These are phyloP conservation scores for Monochamus saltuarius DNA, from an alignment of 1,140 invertebrate species.

Conservation along the genomic window DNA sequence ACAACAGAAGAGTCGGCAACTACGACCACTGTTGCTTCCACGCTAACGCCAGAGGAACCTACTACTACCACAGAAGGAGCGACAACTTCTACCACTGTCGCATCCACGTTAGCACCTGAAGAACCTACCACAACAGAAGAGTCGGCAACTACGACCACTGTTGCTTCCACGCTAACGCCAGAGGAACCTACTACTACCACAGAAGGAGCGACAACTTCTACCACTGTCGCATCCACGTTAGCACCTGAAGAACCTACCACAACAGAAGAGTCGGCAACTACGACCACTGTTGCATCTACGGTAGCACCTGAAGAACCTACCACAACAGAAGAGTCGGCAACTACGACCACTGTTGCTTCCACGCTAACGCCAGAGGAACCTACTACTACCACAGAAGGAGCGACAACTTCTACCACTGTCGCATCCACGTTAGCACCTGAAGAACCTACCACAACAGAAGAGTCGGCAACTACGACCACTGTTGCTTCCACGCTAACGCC, in stretches of 20 bases:
- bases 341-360: not conserved
- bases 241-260: not conserved
- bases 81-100: not conserved
- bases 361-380: too few relatives aligned
- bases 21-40: too few relatives aligned
- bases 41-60: too few relatives aligned
- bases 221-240: not conserved
- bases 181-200: not conserved
- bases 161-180: not conserved
- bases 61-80: too few relatives aligned
- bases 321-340: not conserved
- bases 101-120: not conserved
- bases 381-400: too few relatives aligned
- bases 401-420: not conserved
- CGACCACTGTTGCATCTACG: not conserved
- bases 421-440: not conserved
- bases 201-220: not conserved
- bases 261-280: constrained; percentile 6
- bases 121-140: not conserved
- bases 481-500: not conserved
- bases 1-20: too few relatives aligned
- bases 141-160: not conserved
- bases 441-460: not conserved
- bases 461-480: not conserved
- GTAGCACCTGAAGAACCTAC: not conserved